Conservation (phyloP, 2,888 invertebrate species). For the Caenorhabditis parvicauda region DNA sequence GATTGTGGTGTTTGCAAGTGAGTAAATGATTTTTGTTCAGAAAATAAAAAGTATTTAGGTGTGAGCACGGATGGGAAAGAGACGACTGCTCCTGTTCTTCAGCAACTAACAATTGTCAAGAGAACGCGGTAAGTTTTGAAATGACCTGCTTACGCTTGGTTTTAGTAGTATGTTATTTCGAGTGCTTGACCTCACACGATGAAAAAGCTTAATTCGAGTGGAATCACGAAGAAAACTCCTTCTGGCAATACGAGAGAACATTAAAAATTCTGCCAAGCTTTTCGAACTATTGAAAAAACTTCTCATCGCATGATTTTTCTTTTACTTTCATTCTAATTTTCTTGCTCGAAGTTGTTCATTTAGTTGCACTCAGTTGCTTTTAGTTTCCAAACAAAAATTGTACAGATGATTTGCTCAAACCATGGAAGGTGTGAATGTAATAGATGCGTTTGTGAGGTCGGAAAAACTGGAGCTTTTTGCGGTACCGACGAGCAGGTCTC, state of each 20-base stretch:
- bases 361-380: not conserved
- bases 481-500: conserved; percentile 30
- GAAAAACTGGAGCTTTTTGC: conserved; percentile 56
- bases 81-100: conserved; percentile 52
- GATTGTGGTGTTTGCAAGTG: conserved; percentile 52
- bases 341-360: not conserved
- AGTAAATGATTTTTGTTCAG: not conserved
- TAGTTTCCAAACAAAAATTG: too few relatives aligned
- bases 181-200: not conserved
- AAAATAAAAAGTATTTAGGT: conserved; percentile 17
- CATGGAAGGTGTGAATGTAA: conserved; percentile 59
- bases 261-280: too few relatives aligned
- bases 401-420: conserved; percentile 52
- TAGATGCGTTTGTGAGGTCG: conserved; percentile 54
- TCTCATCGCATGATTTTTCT: not conserved
- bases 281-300: too few relatives aligned
- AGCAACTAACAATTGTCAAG: conserved; percentile 44
- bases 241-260: too few relatives aligned
- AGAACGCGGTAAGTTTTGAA: conserved; percentile 41
- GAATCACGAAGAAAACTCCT: too few relatives aligned
- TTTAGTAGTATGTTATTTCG: not conserved
- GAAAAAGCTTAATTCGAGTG: too few relatives aligned
- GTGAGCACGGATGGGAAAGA: conserved; percentile 51
- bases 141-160: not conserved
- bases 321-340: not conserved